phyloP scores from a whole-genome alignment of 2,113 vertebrate species.

The Sorex araneus region DNA sequence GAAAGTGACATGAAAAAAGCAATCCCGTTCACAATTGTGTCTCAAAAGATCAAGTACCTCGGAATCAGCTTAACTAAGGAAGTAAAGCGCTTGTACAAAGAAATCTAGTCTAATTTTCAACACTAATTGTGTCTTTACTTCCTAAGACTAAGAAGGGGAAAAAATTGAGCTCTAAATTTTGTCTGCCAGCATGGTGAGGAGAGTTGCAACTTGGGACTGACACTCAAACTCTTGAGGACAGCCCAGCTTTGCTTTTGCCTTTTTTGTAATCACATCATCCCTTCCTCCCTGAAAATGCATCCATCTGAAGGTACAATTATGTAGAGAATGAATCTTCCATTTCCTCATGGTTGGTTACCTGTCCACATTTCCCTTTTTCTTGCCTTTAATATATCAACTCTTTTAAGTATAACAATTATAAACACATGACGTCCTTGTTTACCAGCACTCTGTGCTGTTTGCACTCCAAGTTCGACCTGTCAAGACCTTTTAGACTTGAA shows the following conservation, averaged over 20 bases:
- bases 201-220: neutral
- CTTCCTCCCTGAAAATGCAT: neutral
- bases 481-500: slow-evolving; percentile 9
- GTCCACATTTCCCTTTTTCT: neutral
- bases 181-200: neutral
- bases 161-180: neutral
- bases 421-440: neutral
- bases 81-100: no score
- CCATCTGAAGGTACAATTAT: neutral
- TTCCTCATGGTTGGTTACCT: neutral
- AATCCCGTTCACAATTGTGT: no score
- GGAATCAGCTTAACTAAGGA: no score
- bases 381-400: neutral
- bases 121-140: neutral
- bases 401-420: neutral
- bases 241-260: neutral
- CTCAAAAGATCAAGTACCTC: no score
- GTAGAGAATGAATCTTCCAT: neutral
- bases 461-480: neutral
- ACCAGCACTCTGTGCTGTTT: slow-evolving; percentile 12
- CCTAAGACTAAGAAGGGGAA: neutral
- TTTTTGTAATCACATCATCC: neutral
- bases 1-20: no score
- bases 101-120: neutral
- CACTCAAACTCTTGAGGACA: neutral